A percentile compares a stretch with the other conserved stretches of the same genome.
phyloP scores from a whole-genome alignment of 2,797 vertebrate genomes.

The Lacerta bilineata region DNA sequence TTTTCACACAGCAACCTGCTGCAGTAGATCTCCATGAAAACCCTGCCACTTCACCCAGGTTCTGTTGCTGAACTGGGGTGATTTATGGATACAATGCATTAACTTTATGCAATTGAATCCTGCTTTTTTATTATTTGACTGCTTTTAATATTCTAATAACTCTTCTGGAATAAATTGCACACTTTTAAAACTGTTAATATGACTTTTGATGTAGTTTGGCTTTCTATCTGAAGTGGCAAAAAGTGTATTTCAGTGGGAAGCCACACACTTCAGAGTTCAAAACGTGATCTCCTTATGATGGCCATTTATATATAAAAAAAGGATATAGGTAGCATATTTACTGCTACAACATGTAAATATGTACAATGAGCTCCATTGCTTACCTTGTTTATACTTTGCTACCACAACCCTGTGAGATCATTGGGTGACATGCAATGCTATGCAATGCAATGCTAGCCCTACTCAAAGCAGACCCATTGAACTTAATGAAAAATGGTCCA shows the following conservation, averaged over 20 bases:
- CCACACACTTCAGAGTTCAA: not conserved
- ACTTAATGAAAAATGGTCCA: too few species aligned
- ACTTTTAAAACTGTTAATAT: not conserved
- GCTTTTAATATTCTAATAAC: constrained; percentile 13
- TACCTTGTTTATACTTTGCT: not conserved
- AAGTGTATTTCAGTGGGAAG: not conserved
- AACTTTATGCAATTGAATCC: not conserved
- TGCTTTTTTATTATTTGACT: not conserved
- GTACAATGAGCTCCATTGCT: not conserved
- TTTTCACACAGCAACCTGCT: not conserved
- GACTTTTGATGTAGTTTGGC: not conserved
- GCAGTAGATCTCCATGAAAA: not conserved
- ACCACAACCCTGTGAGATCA: not conserved
- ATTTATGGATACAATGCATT: constrained; percentile 2
- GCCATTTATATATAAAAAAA: not conserved
- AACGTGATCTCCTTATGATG: not conserved
- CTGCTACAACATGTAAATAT: not conserved
- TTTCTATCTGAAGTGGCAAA: not conserved
- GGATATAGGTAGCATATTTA: not conserved
- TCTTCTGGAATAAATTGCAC: not conserved
- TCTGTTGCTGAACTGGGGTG: not conserved
- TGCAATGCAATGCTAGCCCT: too few species aligned
- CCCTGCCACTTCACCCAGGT: not conserved
- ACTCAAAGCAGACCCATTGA: too few species aligned
- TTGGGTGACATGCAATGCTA: too few species aligned